Conservation (phyloP, 2,888 invertebrate genomes). For the Trilocha varians region DNA sequence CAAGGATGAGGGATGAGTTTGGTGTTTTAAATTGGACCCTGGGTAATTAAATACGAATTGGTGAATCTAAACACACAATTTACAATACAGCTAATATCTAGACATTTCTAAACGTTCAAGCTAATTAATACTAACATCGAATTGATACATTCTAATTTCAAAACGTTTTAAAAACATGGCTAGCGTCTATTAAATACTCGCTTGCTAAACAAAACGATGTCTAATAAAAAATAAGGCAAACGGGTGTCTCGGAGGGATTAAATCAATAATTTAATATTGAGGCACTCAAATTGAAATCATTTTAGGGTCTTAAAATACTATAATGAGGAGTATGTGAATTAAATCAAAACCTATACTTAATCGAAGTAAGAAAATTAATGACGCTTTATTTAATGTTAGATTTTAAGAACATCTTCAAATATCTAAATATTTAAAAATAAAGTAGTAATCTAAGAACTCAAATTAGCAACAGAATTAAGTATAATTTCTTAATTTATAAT, state of each 20-base stretch:
- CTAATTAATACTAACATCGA: background rate
- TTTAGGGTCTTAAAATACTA: too few relatives aligned
- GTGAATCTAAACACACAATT: slow-evolving; percentile 22
- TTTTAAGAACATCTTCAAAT: too few relatives aligned
- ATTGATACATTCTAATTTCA: slow-evolving; percentile 21
- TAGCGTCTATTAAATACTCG: slow-evolving; percentile 39
- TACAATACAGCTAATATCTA: slow-evolving; percentile 1
- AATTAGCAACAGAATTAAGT: too few relatives aligned
- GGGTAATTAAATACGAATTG: slow-evolving; percentile 27
- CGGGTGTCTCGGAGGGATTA: slow-evolving; percentile 61
- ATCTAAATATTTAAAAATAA: too few relatives aligned
- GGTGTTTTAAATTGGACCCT: slow-evolving; percentile 67
- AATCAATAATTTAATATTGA: slow-evolving; percentile 25
- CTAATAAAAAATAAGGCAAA: slow-evolving; percentile 69
- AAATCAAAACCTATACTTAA: too few relatives aligned
- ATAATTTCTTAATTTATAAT: too few relatives aligned
- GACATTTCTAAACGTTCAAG: slow-evolving; percentile 34
- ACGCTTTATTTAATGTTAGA: too few relatives aligned
- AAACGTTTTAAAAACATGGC: slow-evolving; percentile 29
- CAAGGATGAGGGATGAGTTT: slow-evolving; percentile 53
- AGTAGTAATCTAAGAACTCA: too few relatives aligned
- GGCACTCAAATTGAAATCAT: background rate
- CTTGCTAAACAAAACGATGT: slow-evolving; percentile 32
- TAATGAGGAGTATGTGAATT: too few relatives aligned
- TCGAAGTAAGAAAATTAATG: too few relatives aligned